A percentile compares a stretch with the other conserved stretches of the same genome.
phyloP scores from a whole-genome alignment of 2,888 invertebrate genomes.

The Tenthredo scrophulariae region DNA sequence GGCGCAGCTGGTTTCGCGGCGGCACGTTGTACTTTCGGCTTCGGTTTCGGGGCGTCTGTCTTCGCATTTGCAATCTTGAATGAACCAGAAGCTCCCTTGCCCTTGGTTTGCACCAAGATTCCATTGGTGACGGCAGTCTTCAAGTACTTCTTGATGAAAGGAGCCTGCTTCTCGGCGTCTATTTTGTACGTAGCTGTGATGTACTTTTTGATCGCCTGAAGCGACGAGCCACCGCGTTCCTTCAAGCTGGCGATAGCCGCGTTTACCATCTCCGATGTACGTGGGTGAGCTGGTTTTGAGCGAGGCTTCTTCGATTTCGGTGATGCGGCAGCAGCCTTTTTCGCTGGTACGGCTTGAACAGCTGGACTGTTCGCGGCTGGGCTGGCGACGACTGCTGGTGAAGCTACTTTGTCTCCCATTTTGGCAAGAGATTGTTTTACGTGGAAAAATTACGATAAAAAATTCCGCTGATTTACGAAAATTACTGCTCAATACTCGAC shows the following conservation, averaged over 20 bases:
- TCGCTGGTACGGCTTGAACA: conserved; percentile 50
- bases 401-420: conserved; percentile 51
- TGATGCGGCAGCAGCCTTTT: conserved; percentile 53
- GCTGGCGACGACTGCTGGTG: conserved; percentile 37
- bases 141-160: conserved; percentile 82
- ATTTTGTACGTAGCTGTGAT: conserved; percentile 82
- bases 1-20: conserved; percentile 68
- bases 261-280: conserved; percentile 81
- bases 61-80: conserved; percentile 77
- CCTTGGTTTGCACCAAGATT: conserved; percentile 80
- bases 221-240: conserved; percentile 82
- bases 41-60: conserved; percentile 55
- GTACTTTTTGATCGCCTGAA: conserved; percentile 83
- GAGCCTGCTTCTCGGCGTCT: conserved; percentile 81
- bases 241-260: conserved; percentile 80
- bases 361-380: conserved; percentile 45
- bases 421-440: not conserved
- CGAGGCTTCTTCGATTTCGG: conserved; percentile 71
- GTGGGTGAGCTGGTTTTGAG: conserved; percentile 79
- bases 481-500: not conserved
- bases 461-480: not conserved
- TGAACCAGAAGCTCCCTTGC: conserved; percentile 80
- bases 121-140: conserved; percentile 81
- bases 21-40: conserved; percentile 56
- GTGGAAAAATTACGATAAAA: not conserved